Base-by-base conservation (phyloP, 30 jellyfish, hydroid and myxozoan species). In the Hydra vulgaris region DNA sequence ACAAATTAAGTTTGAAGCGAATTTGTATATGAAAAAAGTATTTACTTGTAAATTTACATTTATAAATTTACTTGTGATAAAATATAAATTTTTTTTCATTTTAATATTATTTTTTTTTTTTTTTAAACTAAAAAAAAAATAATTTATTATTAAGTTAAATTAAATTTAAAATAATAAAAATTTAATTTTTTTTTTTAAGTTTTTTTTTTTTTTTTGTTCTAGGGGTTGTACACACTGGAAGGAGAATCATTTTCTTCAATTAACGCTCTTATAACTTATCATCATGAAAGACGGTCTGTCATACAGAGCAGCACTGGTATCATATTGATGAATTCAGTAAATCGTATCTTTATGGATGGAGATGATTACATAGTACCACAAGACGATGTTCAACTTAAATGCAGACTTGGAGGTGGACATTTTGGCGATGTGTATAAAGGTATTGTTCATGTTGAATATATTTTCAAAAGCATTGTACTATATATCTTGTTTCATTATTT, bases 391-490 rank as follows among this genome's bases (percentile, higher is more conserved):
- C 88, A 77, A 74, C 70, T 82, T 73, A 95, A 78, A 66, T 72
- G 18, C 66, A 82, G 55, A 18, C 82, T 90, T 74, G 97, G 97
- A 54, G 79, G 88, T 61, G 97, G 97, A 26, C 95, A 90, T 74
- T 90, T 90, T 55, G 97, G 97, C 1, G 97, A 90, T 22, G 97
- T 90, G 22, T 86, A 21, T 79, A 69, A 72, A 20, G 96, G 96
- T 0, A 25, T 76, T 76, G n/a, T n/a, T n/a, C n/a, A 66, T 85
- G 25, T 54, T 74, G n/a, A n/a, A n/a, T n/a, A n/a, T n/a, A n/a
- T n/a, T n/a, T n/a, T n/a, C n/a, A n/a, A n/a, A n/a, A n/a, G n/a
- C n/a, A n/a, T n/a, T n/a, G n/a, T n/a, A n/a, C n/a, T n/a, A n/a
- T n/a, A n/a, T n/a, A n/a, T n/a, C n/a, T n/a, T n/a, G n/a, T n/a